Percentiles rank a stretch among this genome's conserved stretches.
These are phyloP conservation scores for Scaptomyza tumidula DNA, from an alignment of 2,888 invertebrate species.

Conservation along the genomic window DNA sequence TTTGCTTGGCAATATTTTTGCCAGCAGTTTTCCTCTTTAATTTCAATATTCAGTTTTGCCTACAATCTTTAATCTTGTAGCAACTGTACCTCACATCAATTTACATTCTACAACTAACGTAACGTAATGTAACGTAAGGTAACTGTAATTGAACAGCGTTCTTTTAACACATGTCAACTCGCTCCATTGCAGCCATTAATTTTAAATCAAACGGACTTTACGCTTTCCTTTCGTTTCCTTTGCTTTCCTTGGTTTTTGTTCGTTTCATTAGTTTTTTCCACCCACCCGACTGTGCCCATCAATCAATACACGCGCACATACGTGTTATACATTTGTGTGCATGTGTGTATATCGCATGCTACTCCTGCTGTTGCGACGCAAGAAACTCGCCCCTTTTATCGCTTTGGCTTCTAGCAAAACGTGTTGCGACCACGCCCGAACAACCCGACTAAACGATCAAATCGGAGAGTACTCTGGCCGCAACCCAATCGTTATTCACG, in stretches of 20 bases:
- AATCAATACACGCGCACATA: constrained; percentile 45
- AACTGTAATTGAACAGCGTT: constrained; percentile 1
- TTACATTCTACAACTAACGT: constrained; percentile 8
- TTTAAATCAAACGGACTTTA: constrained; percentile 10
- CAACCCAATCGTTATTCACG: constrained; percentile 22
- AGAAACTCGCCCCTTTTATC: constrained; percentile 49
- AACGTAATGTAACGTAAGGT: too few species aligned
- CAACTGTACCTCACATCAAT: constrained; percentile 20
- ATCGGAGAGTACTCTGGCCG: constrained; percentile 18
- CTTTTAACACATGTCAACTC: not conserved
- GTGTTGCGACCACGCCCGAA: constrained; percentile 34
- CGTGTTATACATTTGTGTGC: not conserved
- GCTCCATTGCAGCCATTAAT: constrained; percentile 25
- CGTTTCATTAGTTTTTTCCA: constrained; percentile 4
- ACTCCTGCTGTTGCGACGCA: constrained; percentile 12
- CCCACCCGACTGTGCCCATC: constrained; percentile 27
- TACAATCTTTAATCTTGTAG: not conserved
- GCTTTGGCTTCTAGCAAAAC: constrained; percentile 12
- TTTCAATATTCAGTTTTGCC: not conserved
- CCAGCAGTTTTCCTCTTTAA: constrained; percentile 41
- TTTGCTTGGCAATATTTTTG: constrained; percentile 14
- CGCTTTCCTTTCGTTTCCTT: not conserved
- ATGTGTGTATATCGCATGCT: not conserved
- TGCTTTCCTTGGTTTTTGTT: not conserved
- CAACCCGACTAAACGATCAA: constrained; percentile 44